These are phyloP conservation scores for Tetragonisca angustula DNA, from an alignment of 2,888 invertebrate species.

Conservation along the genomic window DNA sequence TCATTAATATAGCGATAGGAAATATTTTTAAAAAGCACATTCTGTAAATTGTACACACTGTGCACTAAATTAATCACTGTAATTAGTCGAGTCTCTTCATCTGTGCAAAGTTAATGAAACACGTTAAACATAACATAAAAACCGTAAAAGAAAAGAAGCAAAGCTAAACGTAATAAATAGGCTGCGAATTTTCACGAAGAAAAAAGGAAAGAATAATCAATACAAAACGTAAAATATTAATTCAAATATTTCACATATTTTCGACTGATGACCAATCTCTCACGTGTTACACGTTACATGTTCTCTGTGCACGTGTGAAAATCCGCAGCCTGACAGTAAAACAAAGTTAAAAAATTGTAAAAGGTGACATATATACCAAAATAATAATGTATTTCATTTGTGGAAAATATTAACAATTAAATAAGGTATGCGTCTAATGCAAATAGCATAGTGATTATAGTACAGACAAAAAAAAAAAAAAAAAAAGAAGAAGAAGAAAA, in stretches of 20 bases:
- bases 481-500: slow-evolving; percentile 3
- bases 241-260: too few species aligned
- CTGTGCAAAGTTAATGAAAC: not conserved
- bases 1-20: not conserved
- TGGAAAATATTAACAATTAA: slow-evolving; percentile 33
- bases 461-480: too few species aligned
- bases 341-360: not conserved
- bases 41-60: not conserved
- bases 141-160: not conserved
- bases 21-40: not conserved
- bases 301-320: too few species aligned
- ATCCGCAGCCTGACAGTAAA: too few species aligned
- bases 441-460: slow-evolving; percentile 5
- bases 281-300: too few species aligned
- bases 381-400: slow-evolving; percentile 44
- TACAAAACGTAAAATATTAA: too few species aligned
- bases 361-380: slow-evolving; percentile 30
- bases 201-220: not conserved
- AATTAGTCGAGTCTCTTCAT: not conserved
- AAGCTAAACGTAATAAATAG: not conserved
- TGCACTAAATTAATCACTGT: not conserved
- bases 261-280: too few species aligned
- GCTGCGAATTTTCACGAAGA: too few species aligned
- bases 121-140: not conserved
- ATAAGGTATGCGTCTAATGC: slow-evolving; percentile 8